Percentiles rank a stretch among this genome's conserved stretches.
Conservation (phyloP, 1,140 invertebrate species). For the Rhyacophila brunnea region DNA sequence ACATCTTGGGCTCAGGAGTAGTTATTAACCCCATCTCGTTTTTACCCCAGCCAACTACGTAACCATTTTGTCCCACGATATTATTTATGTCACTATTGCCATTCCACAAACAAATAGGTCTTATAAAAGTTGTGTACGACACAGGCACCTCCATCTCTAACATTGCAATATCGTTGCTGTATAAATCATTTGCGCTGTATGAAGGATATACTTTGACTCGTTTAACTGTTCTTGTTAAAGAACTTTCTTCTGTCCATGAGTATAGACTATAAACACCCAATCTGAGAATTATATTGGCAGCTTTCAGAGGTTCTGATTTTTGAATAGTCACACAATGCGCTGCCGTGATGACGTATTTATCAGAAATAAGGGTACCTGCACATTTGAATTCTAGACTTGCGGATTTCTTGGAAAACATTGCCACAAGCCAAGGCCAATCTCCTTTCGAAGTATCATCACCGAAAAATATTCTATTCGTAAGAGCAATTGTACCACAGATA, state of each 20-base stretch:
- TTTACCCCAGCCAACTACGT: slow-evolving; percentile 49
- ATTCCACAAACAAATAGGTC: slow-evolving; percentile 56
- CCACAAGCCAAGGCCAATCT: slow-evolving; percentile 57
- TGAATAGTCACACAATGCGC: slow-evolving; percentile 35
- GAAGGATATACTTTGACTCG: slow-evolving; percentile 42
- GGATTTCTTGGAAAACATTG: slow-evolving; percentile 44
- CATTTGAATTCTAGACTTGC: slow-evolving; percentile 46
- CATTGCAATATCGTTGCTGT: slow-evolving; percentile 48
- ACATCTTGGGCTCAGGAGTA: slow-evolving; percentile 39
- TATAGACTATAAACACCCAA: slow-evolving; percentile 42
- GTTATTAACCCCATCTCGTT: slow-evolving; percentile 36
- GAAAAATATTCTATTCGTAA: slow-evolving; percentile 43
- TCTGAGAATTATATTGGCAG: slow-evolving; percentile 38
- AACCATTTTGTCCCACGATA: slow-evolving; percentile 43
- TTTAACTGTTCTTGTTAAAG: slow-evolving; percentile 37
- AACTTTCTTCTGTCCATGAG: slow-evolving; percentile 38
- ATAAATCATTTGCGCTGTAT: slow-evolving; percentile 35
- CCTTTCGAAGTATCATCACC: slow-evolving; percentile 41
- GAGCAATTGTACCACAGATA: slow-evolving; percentile 39
- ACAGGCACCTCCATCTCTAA: slow-evolving; percentile 38
- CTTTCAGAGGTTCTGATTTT: neutral
- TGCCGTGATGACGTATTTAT: slow-evolving; percentile 39
- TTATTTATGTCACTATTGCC: slow-evolving; percentile 39
- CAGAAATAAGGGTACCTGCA: slow-evolving; percentile 39
- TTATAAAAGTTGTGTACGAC: slow-evolving; percentile 40